Conservation (phyloP, 2,888 invertebrate genomes). For the Habrosyne pyritoides region DNA sequence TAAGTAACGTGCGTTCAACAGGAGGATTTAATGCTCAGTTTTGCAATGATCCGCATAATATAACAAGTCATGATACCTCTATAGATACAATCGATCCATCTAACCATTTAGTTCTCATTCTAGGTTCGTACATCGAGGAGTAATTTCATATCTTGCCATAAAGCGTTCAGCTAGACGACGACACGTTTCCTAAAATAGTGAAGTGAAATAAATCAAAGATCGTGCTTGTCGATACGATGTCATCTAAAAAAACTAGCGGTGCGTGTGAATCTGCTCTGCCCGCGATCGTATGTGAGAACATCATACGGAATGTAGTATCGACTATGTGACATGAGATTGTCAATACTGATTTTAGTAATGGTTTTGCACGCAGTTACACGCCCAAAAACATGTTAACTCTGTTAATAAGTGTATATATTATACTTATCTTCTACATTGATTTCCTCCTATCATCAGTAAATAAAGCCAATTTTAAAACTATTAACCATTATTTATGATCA, state of each 20-base stretch:
- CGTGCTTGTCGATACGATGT: conserved; percentile 62
- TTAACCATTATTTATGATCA: background rate
- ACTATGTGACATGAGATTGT: conserved; percentile 52
- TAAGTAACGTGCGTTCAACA: conserved; percentile 45
- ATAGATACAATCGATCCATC: conserved; percentile 51
- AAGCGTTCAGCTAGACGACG: conserved; percentile 54
- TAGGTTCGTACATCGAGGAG: conserved; percentile 59
- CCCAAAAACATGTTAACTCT: conserved; percentile 31
- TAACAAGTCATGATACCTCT: conserved; percentile 43
- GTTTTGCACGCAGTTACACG: conserved; percentile 38
- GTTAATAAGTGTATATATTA: conserved; percentile 9
- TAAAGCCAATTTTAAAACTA: background rate
- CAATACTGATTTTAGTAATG: conserved; percentile 48
- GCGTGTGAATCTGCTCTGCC: conserved; percentile 77
- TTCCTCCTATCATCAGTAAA: background rate
- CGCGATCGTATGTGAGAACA: conserved; percentile 73
- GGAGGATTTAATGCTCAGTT: conserved; percentile 40
- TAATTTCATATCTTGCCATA: conserved; percentile 78
- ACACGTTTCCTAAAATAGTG: conserved; percentile 81
- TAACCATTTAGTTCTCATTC: conserved; percentile 58
- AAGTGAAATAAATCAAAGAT: conserved; percentile 80
- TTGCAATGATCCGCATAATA: conserved; percentile 46
- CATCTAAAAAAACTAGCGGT: conserved; percentile 62
- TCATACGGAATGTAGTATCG: conserved; percentile 56
- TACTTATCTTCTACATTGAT: background rate